Evolutionary conservation across 2,113 vertebrate genomes (phyloP).

Genomic region (Haplochromis burtoni): DNA sequence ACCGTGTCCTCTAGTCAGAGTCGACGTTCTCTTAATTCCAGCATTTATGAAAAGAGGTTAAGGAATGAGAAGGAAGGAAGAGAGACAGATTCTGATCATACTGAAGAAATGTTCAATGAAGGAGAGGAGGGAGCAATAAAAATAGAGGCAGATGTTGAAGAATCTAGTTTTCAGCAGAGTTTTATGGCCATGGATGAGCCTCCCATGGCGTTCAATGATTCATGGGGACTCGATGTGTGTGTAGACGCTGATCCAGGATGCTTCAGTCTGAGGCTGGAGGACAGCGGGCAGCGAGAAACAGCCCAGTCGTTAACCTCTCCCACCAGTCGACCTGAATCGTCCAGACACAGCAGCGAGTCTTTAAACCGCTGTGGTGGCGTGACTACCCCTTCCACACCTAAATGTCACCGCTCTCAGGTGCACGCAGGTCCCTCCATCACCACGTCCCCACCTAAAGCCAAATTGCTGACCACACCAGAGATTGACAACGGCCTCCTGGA

Average conservation of each 20-base stretch:
- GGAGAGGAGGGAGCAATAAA: slow-evolving; percentile 46
- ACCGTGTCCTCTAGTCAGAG: neutral
- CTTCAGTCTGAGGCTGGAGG: slow-evolving; percentile 67
- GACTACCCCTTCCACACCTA: neutral
- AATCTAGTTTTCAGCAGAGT: slow-evolving; percentile 45
- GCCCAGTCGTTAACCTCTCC: neutral
- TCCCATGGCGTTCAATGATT: slow-evolving; percentile 62
- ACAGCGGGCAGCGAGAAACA: neutral
- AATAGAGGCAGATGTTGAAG: neutral
- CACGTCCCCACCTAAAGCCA: neutral
- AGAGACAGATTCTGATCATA: neutral
- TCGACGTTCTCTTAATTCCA: neutral
- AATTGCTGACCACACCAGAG: neutral
- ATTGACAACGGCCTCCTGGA: slow-evolving; percentile 66
- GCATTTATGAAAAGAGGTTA: neutral
- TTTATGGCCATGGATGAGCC: slow-evolving; percentile 66
- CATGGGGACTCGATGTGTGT: slow-evolving; percentile 59
- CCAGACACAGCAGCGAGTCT: neutral
- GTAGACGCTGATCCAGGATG: neutral
- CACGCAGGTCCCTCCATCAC: neutral
- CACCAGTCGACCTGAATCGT: neutral
- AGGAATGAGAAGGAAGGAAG: neutral
- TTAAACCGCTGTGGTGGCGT: neutral
- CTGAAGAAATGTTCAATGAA: slow-evolving; percentile 45
- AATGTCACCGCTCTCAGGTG: neutral